Evolutionary conservation across 2,888 invertebrate species (phyloP).

Genomic region (Oscheius sp.): DNA sequence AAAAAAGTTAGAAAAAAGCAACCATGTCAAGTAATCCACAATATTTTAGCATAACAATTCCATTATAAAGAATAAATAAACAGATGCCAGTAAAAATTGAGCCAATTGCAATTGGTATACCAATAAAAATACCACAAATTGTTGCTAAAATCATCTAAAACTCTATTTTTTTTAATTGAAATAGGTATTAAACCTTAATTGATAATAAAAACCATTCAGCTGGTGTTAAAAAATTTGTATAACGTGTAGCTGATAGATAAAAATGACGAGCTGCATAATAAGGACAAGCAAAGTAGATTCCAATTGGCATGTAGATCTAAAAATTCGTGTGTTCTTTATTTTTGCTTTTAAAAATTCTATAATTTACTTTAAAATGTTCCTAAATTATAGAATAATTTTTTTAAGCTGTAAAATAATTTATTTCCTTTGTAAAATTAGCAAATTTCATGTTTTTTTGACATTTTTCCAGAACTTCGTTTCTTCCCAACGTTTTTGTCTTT

Average conservation of each 20-base stretch:
- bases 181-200: slow-evolving; percentile 2
- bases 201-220: slow-evolving; percentile 9
- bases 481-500: neutral
- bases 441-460: too few species aligned
- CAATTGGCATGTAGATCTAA: slow-evolving; percentile 11
- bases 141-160: slow-evolving; percentile 14
- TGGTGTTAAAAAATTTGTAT: neutral
- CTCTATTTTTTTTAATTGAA: neutral
- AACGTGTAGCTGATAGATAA: neutral
- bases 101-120: slow-evolving; percentile 1
- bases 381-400: too few species aligned
- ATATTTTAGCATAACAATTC: slow-evolving; percentile 8
- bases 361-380: too few species aligned
- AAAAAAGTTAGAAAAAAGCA: too few species aligned
- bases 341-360: too few species aligned
- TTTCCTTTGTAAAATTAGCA: too few species aligned
- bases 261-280: slow-evolving; percentile 1
- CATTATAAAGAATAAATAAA: slow-evolving; percentile 6
- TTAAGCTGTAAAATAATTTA: too few species aligned
- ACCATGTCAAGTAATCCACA: neutral
- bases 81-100: slow-evolving; percentile 15
- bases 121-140: neutral
- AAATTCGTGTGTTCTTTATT: too few species aligned
- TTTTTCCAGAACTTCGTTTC: too few species aligned
- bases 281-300: slow-evolving; percentile 19